phyloP scores from a whole-genome alignment of 1,140 invertebrate genomes.

The Andrena cerasifolii region DNA sequence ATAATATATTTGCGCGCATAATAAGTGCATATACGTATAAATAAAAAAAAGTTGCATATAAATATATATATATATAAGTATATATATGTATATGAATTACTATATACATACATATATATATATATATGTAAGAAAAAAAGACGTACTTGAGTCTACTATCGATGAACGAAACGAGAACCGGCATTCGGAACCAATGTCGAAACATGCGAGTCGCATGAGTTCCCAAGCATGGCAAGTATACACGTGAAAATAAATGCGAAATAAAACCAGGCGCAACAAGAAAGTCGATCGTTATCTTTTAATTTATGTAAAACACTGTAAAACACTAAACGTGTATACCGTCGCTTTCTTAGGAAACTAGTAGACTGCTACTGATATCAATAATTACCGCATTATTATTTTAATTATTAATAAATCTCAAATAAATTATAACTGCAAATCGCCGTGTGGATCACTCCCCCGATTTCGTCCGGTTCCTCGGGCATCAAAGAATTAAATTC shows the following conservation, averaged over 20 bases:
- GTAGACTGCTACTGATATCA: slow-evolving; percentile 74
- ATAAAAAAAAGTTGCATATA: slow-evolving; percentile 16
- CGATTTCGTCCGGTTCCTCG: too few relatives aligned
- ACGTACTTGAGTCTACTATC: slow-evolving; percentile 55
- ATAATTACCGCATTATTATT: slow-evolving; percentile 70
- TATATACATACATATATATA: slow-evolving; percentile 39
- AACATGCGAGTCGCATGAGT: slow-evolving; percentile 7
- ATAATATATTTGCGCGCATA: slow-evolving; percentile 71
- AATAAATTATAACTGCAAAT: slow-evolving; percentile 72
- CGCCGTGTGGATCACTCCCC: background rate
- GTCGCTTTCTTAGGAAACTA: slow-evolving; percentile 74
- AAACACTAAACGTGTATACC: slow-evolving; percentile 71
- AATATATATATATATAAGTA: slow-evolving; percentile 34
- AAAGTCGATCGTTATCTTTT: slow-evolving; percentile 61
- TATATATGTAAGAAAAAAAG: slow-evolving; percentile 34
- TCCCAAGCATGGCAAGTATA: slow-evolving; percentile 50
- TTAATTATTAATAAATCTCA: slow-evolving; percentile 70
- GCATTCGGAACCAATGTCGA: background rate
- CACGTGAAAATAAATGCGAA: slow-evolving; percentile 49
- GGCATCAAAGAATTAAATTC: too few relatives aligned
- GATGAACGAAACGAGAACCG: slow-evolving; percentile 25
- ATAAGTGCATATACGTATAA: slow-evolving; percentile 54
- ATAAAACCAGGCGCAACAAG: slow-evolving; percentile 39
- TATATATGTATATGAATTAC: slow-evolving; percentile 35
- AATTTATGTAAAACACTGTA: slow-evolving; percentile 73